These are phyloP conservation scores for Hapalemur alaotrensis DNA, from an alignment of 2,797 vertebrate species.

Conservation along the genomic window DNA sequence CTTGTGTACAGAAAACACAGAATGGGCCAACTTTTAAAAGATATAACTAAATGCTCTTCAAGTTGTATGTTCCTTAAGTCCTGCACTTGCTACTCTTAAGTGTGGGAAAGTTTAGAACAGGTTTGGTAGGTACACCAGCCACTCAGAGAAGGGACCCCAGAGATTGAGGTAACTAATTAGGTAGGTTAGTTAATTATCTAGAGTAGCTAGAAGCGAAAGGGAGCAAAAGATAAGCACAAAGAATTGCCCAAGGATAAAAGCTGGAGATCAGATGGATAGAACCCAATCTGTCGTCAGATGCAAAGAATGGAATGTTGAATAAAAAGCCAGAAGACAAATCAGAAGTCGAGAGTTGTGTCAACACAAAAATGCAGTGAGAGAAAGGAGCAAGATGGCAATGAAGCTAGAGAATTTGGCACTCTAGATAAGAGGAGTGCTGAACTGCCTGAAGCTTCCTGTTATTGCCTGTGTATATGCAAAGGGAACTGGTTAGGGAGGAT, in stretches of 20 bases:
- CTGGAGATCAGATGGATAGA: background rate
- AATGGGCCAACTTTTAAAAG: background rate
- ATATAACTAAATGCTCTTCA: background rate
- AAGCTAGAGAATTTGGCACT: background rate
- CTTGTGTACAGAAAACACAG: background rate
- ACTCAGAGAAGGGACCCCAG: background rate
- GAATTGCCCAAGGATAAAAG: background rate
- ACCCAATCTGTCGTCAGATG: background rate
- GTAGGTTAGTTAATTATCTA: constrained; percentile 10
- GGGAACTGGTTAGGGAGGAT: background rate
- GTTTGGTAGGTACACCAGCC: background rate
- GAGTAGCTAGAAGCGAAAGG: background rate
- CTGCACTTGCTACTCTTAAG: background rate
- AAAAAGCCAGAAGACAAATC: background rate
- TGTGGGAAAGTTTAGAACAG: background rate
- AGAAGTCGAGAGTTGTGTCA: background rate
- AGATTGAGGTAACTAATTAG: background rate
- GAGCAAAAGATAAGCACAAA: background rate
- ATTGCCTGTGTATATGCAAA: background rate
- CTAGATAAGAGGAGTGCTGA: background rate
- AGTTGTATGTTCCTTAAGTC: background rate
- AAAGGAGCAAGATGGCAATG: background rate
- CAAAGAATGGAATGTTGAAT: background rate
- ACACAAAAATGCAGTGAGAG: background rate
- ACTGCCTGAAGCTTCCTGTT: background rate